phyloP scores from a whole-genome alignment of 2,888 invertebrate genomes.

The Zele albiditarsus region DNA sequence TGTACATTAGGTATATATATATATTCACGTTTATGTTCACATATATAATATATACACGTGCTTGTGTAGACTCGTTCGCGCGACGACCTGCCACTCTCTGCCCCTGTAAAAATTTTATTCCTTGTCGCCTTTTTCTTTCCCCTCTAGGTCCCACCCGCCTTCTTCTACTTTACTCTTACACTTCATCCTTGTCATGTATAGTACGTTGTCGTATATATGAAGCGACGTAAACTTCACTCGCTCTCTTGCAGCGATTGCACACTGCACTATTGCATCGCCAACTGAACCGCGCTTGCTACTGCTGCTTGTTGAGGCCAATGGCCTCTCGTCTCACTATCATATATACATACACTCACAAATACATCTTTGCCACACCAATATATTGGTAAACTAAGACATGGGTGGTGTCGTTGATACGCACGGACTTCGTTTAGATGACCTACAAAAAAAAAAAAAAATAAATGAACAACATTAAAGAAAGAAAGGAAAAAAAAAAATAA shows the following conservation, averaged over 20 bases:
- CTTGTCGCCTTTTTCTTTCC: constrained; percentile 18
- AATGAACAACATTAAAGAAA: not conserved
- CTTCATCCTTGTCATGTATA: not conserved
- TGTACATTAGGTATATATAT: not conserved
- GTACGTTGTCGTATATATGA: constrained; percentile 1
- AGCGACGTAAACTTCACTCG: not conserved
- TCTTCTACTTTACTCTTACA: constrained; percentile 15
- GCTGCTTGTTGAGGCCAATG: constrained; percentile 55
- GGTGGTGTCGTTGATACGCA: constrained; percentile 15
- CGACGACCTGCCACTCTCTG: constrained; percentile 34
- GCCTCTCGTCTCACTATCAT: constrained; percentile 50
- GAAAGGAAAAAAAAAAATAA: not conserved
- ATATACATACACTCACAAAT: constrained; percentile 15
- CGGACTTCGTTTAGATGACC: constrained; percentile 7
- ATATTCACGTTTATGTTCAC: constrained; percentile 11
- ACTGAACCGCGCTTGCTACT: constrained; percentile 20
- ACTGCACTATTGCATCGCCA: constrained; percentile 62
- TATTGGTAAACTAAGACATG: not conserved
- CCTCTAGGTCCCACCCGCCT: constrained; percentile 24
- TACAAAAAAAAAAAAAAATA: constrained; percentile 14
- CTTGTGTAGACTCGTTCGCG: constrained; percentile 19
- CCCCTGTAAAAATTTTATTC: constrained; percentile 34
- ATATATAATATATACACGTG: not conserved
- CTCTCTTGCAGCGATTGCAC: constrained; percentile 56
- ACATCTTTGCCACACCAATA: not conserved